Base-by-base conservation (phyloP, 2,888 invertebrate genomes). In the Camptogramma bilineatum region DNA sequence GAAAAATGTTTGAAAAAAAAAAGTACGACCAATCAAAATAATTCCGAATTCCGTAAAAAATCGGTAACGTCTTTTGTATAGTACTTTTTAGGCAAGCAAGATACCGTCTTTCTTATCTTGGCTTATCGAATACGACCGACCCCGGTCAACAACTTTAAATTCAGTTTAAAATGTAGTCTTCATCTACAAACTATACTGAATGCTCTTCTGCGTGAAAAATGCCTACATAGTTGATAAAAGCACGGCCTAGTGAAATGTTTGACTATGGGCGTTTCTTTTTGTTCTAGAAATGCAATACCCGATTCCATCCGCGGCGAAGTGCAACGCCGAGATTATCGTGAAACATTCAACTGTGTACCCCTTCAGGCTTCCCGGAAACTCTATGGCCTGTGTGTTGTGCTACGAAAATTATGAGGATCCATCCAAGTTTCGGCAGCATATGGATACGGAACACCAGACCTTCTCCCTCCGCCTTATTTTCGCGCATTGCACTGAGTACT, bases 371-470 rank as follows among this genome's bases (percentile, higher is more conserved):
- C 90, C 89, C 9, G 88, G 86, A 70, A 84, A 87, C 61, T 75
- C 78, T 55, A 86, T 92, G 84, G 85, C 88, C 74, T 92, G 92
- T 80, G 90, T 91, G 34, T 91, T 87, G 80, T 92, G 92, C 80
- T 82, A 82, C 63, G 90, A 89, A 69, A 81, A 80, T 64, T 88
- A 81, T 74, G 82, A 85, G 46, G 85, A 87, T 44, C 84, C 89
- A 1, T 61, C 78, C 4, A 70, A 75, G 53, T 91, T 87, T 73
- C 84, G 91, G 66, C 73, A 74, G 16, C 92, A 92, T 63, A 90
- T 91, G 90, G 79, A 81, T 52, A 75, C 77, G 0, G 90, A 91
- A 68, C 91, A 92, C 59, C 73, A 74, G 57, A 81, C 77, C 0
- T 90, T 90, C 70, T 86, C 85, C 31, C 68, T 84, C 0, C 79